Evolutionary conservation across 2,797 vertebrate genomes (phyloP).

Genomic region (Salarias fasciatus): DNA sequence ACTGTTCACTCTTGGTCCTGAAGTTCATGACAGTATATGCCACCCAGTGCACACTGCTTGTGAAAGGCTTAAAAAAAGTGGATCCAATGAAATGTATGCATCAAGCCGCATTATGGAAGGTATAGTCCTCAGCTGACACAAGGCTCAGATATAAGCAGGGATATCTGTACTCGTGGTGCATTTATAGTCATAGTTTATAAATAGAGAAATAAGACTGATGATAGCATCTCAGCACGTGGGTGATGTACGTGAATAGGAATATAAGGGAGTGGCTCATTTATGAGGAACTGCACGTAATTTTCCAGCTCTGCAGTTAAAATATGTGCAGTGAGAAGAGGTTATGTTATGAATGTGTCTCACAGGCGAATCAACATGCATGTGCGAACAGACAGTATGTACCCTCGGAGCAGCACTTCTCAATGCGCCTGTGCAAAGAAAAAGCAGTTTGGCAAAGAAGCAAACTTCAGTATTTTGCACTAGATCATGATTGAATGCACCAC

Average conservation of each 20-base stretch:
- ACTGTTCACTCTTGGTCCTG: neutral
- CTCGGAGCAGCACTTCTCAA: neutral
- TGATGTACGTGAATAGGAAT: too few species aligned
- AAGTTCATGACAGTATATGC: too few species aligned
- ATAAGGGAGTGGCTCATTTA: neutral
- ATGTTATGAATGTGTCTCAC: neutral
- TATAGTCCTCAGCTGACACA: neutral
- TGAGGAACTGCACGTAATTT: neutral
- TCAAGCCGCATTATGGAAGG: conserved; percentile 2
- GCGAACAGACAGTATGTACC: neutral
- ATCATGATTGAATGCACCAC: too few species aligned
- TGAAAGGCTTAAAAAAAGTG: conserved; percentile 3
- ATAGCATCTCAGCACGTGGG: neutral
- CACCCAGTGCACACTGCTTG: neutral
- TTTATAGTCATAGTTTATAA: neutral
- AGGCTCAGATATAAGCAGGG: neutral
- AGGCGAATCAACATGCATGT: neutral
- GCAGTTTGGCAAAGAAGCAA: conserved; percentile 24
- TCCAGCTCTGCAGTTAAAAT: neutral
- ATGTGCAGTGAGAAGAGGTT: neutral
- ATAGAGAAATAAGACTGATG: neutral
- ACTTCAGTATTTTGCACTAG: conserved; percentile 6
- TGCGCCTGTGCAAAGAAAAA: neutral
- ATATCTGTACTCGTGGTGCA: neutral
- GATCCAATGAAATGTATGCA: neutral